Evolutionary conservation across 2,888 invertebrate genomes (phyloP), one percentile per base, ranked within the genome.

Genomic region (Mamestra brassicae): DNA sequence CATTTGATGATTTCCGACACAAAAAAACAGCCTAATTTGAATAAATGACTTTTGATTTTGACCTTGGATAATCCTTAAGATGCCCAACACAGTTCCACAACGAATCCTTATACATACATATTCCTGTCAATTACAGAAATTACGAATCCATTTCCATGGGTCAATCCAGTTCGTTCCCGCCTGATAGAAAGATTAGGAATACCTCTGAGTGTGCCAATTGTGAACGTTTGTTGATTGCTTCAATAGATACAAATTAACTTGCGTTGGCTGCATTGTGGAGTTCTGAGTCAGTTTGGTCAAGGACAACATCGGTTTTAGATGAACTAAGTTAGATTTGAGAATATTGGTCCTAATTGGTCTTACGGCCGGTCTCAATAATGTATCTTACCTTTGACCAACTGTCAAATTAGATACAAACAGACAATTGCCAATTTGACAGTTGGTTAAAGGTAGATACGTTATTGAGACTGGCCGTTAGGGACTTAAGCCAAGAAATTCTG

Each of bases 201-300:
- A 60, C 80, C 81, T n/a, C 47, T 52, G 38, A 45, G n/a, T 50
- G n/a, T 65, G 6, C 34, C 58, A 50, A 55, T 72, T 58, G 58
- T 62, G 13, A 47, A 38, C 17, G 17, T 26, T 55, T 45, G 54
- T 58, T 67, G 76, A 81, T 78, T 81, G 52, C 42, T 54, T 68
- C 42, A 61, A 74, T 74, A 62, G 64, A 50, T 60, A 61, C 70
- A 38, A 74, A 78, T 71, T 70, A 67, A 26, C 42, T 57, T 70
- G 47, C 52, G 38, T 45, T 45, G 47, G 6, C 2, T 61, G 42
- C 68, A 69, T 71, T 68, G 76, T 64, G 11, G 4, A 2, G 52
- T 42, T 42, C 26, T 81, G 82, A 78, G 58, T 81, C 71, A 81
- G 71, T 26, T 36, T 7, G 11, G 36, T 79, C 80, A 69, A 65